Evolutionary conservation across 2,113 vertebrate genomes (phyloP), one percentile per base, ranked within the genome.

Genomic region (Capreolus pygargus): DNA sequence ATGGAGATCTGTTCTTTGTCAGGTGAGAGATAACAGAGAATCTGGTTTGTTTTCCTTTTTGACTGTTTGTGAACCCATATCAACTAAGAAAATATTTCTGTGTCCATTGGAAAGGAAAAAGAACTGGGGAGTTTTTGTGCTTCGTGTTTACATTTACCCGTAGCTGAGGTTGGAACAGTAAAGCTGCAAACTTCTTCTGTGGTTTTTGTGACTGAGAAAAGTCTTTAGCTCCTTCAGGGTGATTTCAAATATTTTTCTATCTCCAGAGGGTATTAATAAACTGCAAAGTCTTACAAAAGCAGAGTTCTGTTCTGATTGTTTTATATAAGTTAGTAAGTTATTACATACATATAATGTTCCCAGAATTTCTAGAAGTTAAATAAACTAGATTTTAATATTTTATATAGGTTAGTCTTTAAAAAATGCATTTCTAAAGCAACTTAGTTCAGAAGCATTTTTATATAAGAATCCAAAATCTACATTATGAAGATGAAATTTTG

Each of bases 381-480:
- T 67, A 91, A 86, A 95, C 12, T 47, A 43, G 89, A 43, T 89
- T 82, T 85, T 64, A 86, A 47, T 76, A n/a, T 81, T 79, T 39
- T 57, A 60, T 61, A 39, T 54, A 55, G 47, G 19, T 47, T 39
- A 70, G 11, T 33, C 36, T 95, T 91, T 91, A 17, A 43, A 19
- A 95, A 86, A 60, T 70, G 2, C 7, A 52, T 89, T 92, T 88
- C 54, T 86, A 76, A 39, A 70, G 60, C 79, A 88, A 86, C 39
- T 97, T 91, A 90, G 17, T 94, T 78, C 25, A 91, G 74, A 90
- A 67, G 15, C 13, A 96, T 17, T 96, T 94, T 89, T 74, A 89
- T 60, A 55, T 74, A 91, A 91, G 39, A 60, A 60, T 89, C 3
- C 27, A 74, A 95, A 89, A 94, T 86, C 55, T 25, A 70, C 21